Conservation (phyloP, 2,113 vertebrate genomes). For the Antechinus stuartii region DNA sequence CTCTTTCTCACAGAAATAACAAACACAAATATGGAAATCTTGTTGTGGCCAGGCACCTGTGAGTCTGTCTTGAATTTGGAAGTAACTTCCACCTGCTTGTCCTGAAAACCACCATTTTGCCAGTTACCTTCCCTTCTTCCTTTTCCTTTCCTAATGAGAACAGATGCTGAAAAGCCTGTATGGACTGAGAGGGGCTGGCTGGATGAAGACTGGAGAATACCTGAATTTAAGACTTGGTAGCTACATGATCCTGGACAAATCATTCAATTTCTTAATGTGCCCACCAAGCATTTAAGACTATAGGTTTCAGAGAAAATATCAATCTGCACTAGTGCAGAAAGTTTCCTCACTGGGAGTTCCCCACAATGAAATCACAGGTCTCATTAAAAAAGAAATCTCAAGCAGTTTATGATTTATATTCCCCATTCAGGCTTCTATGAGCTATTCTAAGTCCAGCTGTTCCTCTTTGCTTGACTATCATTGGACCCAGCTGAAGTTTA, state of each 20-base stretch:
- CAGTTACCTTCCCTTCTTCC: not conserved
- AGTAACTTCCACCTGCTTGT: constrained; percentile 22
- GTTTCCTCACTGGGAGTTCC: not conserved
- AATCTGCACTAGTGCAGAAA: not conserved
- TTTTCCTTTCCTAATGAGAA: constrained; percentile 4
- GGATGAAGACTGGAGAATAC: not conserved
- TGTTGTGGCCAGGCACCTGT: constrained; percentile 47
- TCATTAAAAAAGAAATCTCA: not conserved
- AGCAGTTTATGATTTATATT: constrained; percentile 54
- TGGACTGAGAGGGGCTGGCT: not conserved
- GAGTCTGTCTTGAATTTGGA: constrained; percentile 8
- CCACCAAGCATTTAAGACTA: not conserved
- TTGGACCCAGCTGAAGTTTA: constrained; percentile 47
- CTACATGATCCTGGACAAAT: not conserved
- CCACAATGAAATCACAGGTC: not conserved
- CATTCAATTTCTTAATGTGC: not conserved
- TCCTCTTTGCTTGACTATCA: constrained; percentile 23
- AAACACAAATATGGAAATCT: constrained; percentile 66
- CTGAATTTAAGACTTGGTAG: not conserved
- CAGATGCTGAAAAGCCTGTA: constrained; percentile 18
- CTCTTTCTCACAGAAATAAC: constrained; percentile 66
- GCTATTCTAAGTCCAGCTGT: not conserved
- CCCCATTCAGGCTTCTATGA: constrained; percentile 41
- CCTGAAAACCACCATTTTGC: not conserved
- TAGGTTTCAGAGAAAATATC: not conserved